These are phyloP conservation scores for Cetoscarus ocellatus DNA, from an alignment of 2,797 vertebrate species.

Conservation along the genomic window DNA sequence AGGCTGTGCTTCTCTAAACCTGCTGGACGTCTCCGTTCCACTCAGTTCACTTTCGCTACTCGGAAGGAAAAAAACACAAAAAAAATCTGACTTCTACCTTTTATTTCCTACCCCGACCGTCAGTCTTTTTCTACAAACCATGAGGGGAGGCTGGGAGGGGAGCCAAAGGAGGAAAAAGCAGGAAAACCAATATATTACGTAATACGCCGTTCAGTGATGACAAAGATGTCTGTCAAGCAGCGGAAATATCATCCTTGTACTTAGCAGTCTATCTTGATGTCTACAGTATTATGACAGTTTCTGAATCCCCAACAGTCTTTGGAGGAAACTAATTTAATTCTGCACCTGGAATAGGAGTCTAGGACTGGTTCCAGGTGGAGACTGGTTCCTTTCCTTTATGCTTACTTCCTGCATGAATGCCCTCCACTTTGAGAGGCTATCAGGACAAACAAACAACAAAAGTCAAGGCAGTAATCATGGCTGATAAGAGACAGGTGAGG, in stretches of 20 bases:
- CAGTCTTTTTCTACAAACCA: conserved; percentile 1
- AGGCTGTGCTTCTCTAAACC: conserved; percentile 76
- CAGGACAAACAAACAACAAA: too few relatives aligned
- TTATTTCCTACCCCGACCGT: conserved; percentile 2
- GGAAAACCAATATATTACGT: conserved; percentile 22
- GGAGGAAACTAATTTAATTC: conserved; percentile 11
- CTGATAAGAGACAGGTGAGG: too few relatives aligned
- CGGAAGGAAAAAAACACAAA: background rate
- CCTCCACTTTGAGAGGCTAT: too few relatives aligned
- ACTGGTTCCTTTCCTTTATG: too few relatives aligned
- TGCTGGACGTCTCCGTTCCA: conserved; percentile 51
- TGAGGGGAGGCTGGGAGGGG: background rate
- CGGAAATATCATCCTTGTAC: conserved; percentile 18
- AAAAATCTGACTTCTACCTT: conserved; percentile 46
- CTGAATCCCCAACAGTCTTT: background rate
- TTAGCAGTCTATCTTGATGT: background rate
- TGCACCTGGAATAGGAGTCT: background rate
- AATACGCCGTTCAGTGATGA: background rate
- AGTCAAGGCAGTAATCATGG: too few relatives aligned
- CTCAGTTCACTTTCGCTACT: conserved; percentile 36
- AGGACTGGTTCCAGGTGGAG: too few relatives aligned
- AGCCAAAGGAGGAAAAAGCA: conserved; percentile 19
- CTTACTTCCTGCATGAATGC: too few relatives aligned
- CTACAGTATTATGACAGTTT: conserved; percentile 5
- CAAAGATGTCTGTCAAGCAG: conserved; percentile 28